Evolutionary conservation across 2,888 invertebrate genomes (phyloP), one percentile per base, ranked within the genome.

Genomic region (Cephus runcator): DNA sequence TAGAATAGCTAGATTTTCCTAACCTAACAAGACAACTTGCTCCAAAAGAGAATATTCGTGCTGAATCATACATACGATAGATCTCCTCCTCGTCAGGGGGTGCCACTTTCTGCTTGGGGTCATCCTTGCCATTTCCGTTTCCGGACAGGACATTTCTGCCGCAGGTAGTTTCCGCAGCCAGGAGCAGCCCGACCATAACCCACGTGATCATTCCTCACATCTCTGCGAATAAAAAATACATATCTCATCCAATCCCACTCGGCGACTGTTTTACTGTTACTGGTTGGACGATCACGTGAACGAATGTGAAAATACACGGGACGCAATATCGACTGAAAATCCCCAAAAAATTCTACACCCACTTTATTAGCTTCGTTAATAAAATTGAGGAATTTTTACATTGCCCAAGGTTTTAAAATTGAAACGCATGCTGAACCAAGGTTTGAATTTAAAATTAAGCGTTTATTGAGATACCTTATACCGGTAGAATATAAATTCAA

Each of bases 151-250:
- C 88, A 87, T 90, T 89, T 88, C 89, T 89, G 88, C 90, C 90
- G 88, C 91, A 91, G 86, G 87, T 88, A 83, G 91, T 91, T 88
- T 91, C 91, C 90, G 91, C 89, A 91, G 90, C 90, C 88, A 91
- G 88, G 88, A 91, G 91, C 87, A 91, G 89, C 88, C 91, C 91
- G 86, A 91, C 90, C 91, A 91, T 91, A 88, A 91, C 88, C 91
- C 91, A 91, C 90, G 90, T 91, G 91, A 91, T 91, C 91, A 91
- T 91, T 90, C 91, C 91, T 91, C 88, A 91, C 91, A 91, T 91
- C 89, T 91, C 91, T 91, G 88, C 78, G 87, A 88, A 79, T 84
- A 86, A 81, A 87, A 82, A 84, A 77, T 73, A 36, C 23, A 56
- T 56, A 9, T 56, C 23, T 56, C 56, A 56, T 56, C 56, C 56